Conservation (phyloP, 2,888 invertebrate species). For the Drosophila monieri region DNA sequence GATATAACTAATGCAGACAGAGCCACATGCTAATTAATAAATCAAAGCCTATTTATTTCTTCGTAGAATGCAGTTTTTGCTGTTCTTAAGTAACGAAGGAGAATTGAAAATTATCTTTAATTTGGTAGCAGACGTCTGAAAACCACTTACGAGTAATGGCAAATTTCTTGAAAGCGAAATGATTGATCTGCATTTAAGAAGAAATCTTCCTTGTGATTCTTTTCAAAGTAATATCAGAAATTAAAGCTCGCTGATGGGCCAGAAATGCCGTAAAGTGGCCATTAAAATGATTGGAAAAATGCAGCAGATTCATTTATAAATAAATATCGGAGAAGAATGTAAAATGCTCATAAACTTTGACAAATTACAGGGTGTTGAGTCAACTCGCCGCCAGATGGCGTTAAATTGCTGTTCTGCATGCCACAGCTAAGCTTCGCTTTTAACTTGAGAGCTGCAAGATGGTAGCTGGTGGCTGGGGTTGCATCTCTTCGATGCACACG, state of each 20-base stretch:
- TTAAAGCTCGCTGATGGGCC: conserved; percentile 11
- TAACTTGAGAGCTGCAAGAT: not conserved
- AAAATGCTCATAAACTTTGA: conserved; percentile 38
- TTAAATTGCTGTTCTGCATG: conserved; percentile 49
- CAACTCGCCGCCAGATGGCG: conserved; percentile 35
- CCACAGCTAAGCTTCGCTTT: conserved; percentile 28
- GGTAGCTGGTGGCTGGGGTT: not conserved
- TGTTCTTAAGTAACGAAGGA: conserved; percentile 14
- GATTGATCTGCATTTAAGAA: conserved; percentile 15
- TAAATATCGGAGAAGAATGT: conserved; percentile 30
- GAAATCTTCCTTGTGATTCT: conserved; percentile 25
- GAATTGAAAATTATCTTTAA: conserved; percentile 18
- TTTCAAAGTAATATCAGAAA: conserved; percentile 25
- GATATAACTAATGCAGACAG: not conserved
- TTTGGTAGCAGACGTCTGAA: conserved; percentile 8
- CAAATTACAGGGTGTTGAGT: conserved; percentile 41
- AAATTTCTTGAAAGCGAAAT: conserved; percentile 28
- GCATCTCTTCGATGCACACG: conserved; percentile 24
- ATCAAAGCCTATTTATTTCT: not conserved
- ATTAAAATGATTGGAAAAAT: conserved; percentile 36
- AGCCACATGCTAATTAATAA: not conserved
- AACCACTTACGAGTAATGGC: conserved; percentile 3
- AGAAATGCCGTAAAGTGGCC: conserved; percentile 13
- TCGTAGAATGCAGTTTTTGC: not conserved
- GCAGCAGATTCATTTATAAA: conserved; percentile 29